Evolutionary conservation across 2,888 invertebrate genomes (phyloP).

Genomic region (Diloba caeruleocephala): DNA sequence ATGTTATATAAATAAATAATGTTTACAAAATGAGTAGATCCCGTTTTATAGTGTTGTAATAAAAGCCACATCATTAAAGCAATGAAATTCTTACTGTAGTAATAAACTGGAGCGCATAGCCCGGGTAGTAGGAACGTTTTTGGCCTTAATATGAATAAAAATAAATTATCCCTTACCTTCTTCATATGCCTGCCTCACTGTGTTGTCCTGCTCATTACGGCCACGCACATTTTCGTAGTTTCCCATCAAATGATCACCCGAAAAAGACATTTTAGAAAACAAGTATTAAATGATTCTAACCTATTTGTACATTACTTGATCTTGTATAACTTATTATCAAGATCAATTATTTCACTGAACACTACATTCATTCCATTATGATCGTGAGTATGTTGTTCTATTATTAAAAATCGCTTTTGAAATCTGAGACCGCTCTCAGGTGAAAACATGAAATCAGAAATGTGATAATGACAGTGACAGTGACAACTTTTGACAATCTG

Average conservation of each 20-base stretch:
- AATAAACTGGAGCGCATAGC: too few relatives aligned
- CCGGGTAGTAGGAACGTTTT: neutral
- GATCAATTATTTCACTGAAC: neutral
- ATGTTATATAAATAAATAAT: too few relatives aligned
- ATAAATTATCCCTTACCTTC: slow-evolving; percentile 68
- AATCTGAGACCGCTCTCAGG: neutral
- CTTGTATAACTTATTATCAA: slow-evolving; percentile 4
- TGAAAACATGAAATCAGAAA: too few relatives aligned
- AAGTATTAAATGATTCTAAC: slow-evolving; percentile 67
- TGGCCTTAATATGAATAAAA: neutral
- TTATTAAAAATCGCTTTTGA: slow-evolving; percentile 13
- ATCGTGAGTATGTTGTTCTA: neutral
- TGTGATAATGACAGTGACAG: slow-evolving; percentile 53
- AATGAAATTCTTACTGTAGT: too few relatives aligned
- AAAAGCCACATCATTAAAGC: slow-evolving; percentile 27
- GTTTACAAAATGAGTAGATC: too few relatives aligned
- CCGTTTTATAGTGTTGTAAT: too few relatives aligned
- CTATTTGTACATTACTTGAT: slow-evolving; percentile 51
- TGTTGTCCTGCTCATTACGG: slow-evolving; percentile 55
- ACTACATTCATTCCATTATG: neutral
- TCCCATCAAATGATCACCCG: slow-evolving; percentile 66
- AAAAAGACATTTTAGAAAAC: slow-evolving; percentile 73
- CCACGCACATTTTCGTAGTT: slow-evolving; percentile 62
- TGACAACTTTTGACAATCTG: too few relatives aligned
- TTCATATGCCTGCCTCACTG: slow-evolving; percentile 73